Evolutionary conservation across 2,797 vertebrate species (phyloP), one percentile per base, ranked within the genome.

Genomic region (Momotus momota): DNA sequence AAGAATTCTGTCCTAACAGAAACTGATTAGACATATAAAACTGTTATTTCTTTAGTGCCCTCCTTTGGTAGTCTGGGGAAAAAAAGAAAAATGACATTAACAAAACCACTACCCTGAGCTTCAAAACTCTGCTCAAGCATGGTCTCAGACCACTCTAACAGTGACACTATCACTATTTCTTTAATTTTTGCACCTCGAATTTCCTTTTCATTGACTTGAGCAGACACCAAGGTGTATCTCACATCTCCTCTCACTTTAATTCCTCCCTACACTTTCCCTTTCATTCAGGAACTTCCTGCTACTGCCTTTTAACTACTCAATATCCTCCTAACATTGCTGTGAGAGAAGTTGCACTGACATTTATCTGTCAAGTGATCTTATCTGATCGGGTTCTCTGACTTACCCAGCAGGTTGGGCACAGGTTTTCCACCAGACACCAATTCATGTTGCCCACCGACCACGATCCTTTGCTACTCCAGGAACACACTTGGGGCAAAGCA

Each of bases 401-500:
- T 7, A 25, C n/a, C 8, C 29, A 11, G 52, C 15, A 31, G 29
- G 12, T 3, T 20, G 17, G 40, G 45, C 14, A 8, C 19, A 7
- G 48, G 22, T 33, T 58, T 45, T 51, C 48, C 33, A 52, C 6
- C 14, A 31, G 38, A 35, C 43, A 45, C 27, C 1, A 1, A 49
- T 35, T 61, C 26, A 26, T 6, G 12, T 40, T 48, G 17, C 27
- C 31, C 1, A 1, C 41, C 17, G 18, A 62, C 17, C 21, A 18
- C 22, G 41, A 75, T 15, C 26, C 26, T 27, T 25, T 61, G 54
- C 61, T 48, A 25, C 0, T 2, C 49, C 60, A 60, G 29, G 7
- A 48, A 51, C 8, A 12, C 15, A 6, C 8, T 0, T 13, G 23
- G 22, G 27, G 23, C n/a, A 58, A 64, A 77, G 38, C 1, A 1